Evolutionary conservation across 1,140 invertebrate genomes (phyloP).

Genomic region (Drosophila ogumai): DNA sequence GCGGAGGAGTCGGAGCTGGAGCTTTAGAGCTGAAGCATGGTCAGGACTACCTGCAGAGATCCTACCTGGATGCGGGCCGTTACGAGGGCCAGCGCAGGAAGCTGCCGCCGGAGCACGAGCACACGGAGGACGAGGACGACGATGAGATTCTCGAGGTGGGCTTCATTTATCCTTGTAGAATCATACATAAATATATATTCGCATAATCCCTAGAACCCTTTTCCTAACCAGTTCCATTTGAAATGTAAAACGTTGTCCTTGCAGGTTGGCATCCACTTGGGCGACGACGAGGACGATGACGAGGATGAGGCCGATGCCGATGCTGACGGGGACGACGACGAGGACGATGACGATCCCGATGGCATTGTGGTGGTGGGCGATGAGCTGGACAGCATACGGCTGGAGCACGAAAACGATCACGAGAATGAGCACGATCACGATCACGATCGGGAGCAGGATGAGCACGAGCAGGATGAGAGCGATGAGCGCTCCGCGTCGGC

Average conservation of each 20-base stretch:
- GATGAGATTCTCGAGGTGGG: constrained; percentile 52
- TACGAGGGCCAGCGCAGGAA: constrained; percentile 61
- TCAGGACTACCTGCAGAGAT: constrained; percentile 76
- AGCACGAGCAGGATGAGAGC: constrained; percentile 54
- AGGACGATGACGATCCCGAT: constrained; percentile 85
- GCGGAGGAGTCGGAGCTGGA: constrained; percentile 86
- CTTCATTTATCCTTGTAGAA: neutral
- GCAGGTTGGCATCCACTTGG: constrained; percentile 86
- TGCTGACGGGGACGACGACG: constrained; percentile 82
- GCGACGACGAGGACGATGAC: constrained; percentile 65
- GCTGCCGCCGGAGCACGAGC: constrained; percentile 20
- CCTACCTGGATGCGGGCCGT: constrained; percentile 75
- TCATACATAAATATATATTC: neutral
- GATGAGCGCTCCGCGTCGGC: constrained; percentile 84
- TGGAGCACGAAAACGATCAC: constrained; percentile 31
- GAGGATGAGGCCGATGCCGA: constrained; percentile 34
- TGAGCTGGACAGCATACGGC: constrained; percentile 71
- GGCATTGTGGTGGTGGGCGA: constrained; percentile 85
- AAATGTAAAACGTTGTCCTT: neutral
- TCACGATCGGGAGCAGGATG: constrained; percentile 11
- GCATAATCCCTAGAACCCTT: neutral
- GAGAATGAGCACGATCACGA: constrained; percentile 8
- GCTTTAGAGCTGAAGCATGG: constrained; percentile 87
- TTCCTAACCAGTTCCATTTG: neutral
- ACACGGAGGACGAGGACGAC: constrained; percentile 44